Percentiles rank a stretch among this genome's conserved stretches.
Conservation (phyloP, 2,113 vertebrate genomes). For the Phaethon lepturus region DNA sequence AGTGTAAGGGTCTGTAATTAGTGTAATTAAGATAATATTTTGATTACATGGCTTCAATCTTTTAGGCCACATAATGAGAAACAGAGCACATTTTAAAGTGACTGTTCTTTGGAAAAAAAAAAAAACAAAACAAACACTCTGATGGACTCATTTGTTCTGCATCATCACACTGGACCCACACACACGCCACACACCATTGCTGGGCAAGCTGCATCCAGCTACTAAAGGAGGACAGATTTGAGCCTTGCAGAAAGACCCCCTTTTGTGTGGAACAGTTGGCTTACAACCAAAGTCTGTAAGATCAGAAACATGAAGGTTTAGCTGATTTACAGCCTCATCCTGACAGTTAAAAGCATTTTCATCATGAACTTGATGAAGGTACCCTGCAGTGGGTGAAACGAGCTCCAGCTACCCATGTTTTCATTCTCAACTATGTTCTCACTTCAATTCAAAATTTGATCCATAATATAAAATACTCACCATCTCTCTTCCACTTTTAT, state of each 20-base stretch:
- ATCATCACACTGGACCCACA: neutral
- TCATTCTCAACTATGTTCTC: neutral
- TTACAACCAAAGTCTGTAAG: neutral
- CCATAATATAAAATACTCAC: neutral
- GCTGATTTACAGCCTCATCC: neutral
- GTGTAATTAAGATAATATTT: constrained; percentile 69
- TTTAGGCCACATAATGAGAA: constrained; percentile 40
- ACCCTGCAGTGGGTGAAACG: neutral
- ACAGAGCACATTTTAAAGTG: constrained; percentile 19
- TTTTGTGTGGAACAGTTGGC: neutral
- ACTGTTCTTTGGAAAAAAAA: neutral
- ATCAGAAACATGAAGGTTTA: neutral
- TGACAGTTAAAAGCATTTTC: neutral
- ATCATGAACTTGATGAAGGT: neutral
- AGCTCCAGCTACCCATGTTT: neutral
- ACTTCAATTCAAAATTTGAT: neutral
- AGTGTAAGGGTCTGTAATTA: constrained; percentile 59
- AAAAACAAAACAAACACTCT: neutral
- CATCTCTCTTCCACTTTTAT: neutral
- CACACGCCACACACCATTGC: neutral
- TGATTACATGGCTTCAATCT: constrained; percentile 51
- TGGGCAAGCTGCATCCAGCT: neutral
- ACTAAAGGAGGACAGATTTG: neutral
- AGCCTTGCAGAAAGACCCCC: neutral
- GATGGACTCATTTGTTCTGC: neutral